phyloP scores from a whole-genome alignment of 2,888 invertebrate species.

The Fragum sueziense region DNA sequence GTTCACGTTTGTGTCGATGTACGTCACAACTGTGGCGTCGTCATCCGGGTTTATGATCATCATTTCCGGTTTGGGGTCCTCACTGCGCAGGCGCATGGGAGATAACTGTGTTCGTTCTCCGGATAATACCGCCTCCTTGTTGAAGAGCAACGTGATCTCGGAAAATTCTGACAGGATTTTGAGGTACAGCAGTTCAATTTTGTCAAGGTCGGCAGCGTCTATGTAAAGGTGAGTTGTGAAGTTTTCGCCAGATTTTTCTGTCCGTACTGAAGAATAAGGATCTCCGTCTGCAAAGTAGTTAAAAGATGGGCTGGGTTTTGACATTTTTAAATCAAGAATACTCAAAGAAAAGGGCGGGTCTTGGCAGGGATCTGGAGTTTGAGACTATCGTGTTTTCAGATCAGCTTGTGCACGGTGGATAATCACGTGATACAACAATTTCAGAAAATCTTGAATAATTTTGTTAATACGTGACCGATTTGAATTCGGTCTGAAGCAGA shows the following conservation, averaged over 20 bases:
- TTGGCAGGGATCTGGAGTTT: no score
- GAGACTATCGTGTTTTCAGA: no score
- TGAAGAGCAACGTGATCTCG: constrained; percentile 56
- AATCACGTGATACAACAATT: no score
- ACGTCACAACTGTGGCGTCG: constrained; percentile 37
- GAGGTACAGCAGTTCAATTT: constrained; percentile 51
- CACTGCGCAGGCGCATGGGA: constrained; percentile 48
- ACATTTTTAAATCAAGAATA: no score
- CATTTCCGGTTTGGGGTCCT: constrained; percentile 51
- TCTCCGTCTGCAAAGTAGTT: constrained; percentile 41
- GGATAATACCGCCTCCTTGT: constrained; percentile 34
- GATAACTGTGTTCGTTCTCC: constrained; percentile 43
- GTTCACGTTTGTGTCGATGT: constrained; percentile 50
- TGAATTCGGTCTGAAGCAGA: no score
- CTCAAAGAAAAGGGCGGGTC: no score
- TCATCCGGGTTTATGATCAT: constrained; percentile 34
- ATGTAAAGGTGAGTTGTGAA: constrained; percentile 53
- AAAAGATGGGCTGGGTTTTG: no score
- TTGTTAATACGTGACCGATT: no score
- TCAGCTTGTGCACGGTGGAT: no score
- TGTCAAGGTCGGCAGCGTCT: constrained; percentile 31
- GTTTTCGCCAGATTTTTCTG: constrained; percentile 43
- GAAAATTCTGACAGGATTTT: constrained; percentile 58
- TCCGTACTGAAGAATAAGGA: constrained; percentile 42
- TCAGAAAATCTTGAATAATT: no score